Evolutionary conservation across 2,888 invertebrate genomes (phyloP).

Genomic region (Pyrochroa serraticornis): DNA sequence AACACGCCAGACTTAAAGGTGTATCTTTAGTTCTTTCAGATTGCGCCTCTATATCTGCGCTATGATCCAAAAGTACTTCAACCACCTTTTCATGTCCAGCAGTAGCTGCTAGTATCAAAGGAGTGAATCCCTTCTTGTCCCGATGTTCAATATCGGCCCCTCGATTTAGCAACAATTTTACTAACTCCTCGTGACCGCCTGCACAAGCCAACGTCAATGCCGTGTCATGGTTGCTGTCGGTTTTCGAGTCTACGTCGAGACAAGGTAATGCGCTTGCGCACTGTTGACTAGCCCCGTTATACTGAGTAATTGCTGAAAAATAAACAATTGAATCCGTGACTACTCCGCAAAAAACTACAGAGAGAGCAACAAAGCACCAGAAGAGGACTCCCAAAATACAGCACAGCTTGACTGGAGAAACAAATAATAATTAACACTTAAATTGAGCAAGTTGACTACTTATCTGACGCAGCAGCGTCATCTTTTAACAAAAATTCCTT

Average conservation of each 20-base stretch:
- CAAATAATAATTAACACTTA: too few relatives aligned
- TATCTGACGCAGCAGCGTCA: too few relatives aligned
- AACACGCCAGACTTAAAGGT: constrained; percentile 95
- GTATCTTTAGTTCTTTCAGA: constrained; percentile 99
- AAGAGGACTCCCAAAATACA: too few relatives aligned
- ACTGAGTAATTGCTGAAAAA: constrained; percentile 48
- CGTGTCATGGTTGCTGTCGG: constrained; percentile 98
- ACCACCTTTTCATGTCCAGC: constrained; percentile 93
- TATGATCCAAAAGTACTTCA: constrained; percentile 89
- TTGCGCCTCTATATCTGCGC: constrained; percentile 98
- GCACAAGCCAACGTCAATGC: constrained; percentile 97
- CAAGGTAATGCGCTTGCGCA: constrained; percentile 54
- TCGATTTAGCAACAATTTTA: constrained; percentile 86
- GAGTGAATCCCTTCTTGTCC: constrained; percentile 97
- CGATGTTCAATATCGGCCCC: constrained; percentile 97
- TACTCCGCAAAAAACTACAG: neutral
- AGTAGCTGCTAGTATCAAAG: constrained; percentile 95
- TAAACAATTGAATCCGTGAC: neutral
- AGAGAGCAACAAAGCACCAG: neutral
- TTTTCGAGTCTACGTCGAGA: constrained; percentile 96
- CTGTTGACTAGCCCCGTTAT: constrained; percentile 44
- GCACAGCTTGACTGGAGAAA: too few relatives aligned
- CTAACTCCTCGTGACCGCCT: constrained; percentile 95
- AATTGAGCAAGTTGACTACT: too few relatives aligned
- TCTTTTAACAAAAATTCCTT: too few relatives aligned